These are phyloP conservation scores for Chloebia gouldiae DNA, from an alignment of 2,113 vertebrate genomes.

Conservation along the genomic window DNA sequence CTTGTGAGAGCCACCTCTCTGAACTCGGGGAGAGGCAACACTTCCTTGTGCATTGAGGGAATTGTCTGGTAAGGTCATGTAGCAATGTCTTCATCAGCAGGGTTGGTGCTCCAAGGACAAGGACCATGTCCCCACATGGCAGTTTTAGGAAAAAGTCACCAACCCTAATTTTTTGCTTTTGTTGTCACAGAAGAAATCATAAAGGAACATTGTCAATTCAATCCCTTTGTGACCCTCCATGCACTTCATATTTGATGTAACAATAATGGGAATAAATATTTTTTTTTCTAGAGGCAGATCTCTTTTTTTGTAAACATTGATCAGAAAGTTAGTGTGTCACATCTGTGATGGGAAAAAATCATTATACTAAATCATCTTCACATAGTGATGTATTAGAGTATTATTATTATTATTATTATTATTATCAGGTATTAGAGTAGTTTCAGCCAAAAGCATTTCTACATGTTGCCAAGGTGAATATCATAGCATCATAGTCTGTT, in stretches of 20 bases:
- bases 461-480: not conserved
- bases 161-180: not conserved
- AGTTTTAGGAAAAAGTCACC: not conserved
- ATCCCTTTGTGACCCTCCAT: not conserved
- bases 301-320: not conserved
- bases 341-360: not conserved
- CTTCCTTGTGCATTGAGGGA: not conserved
- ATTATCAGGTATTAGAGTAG: not conserved
- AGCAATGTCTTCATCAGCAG: not conserved
- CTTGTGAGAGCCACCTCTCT: not conserved
- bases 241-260: not conserved
- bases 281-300: not conserved
- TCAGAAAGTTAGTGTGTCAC: not conserved
- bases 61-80: not conserved
- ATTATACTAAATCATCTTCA: not conserved
- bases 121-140: not conserved
- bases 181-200: not conserved
- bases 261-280: not conserved
- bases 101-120: not conserved
- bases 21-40: not conserved
- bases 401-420: too few relatives aligned
- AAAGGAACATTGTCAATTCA: rapidly evolving
- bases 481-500: not conserved
- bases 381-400: too few relatives aligned
- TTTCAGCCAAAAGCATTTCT: not conserved